Percentiles rank a stretch among this genome's conserved stretches.
These are phyloP conservation scores for Brachyistius frenatus DNA, from an alignment of 2,113 vertebrate genomes.

Conservation along the genomic window DNA sequence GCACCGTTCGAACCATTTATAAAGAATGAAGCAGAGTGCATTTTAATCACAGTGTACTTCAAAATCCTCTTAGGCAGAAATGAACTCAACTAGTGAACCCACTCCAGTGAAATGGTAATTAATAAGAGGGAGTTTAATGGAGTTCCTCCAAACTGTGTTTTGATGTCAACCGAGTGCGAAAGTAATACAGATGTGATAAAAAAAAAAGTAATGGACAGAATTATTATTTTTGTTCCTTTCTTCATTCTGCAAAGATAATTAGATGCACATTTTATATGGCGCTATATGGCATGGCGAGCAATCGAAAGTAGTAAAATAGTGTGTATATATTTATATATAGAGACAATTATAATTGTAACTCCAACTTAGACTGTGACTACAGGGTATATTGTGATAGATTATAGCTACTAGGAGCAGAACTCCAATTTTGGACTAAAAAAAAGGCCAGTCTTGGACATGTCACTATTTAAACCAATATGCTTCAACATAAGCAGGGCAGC, in stretches of 20 bases:
- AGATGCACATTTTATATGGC: background rate
- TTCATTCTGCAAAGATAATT: background rate
- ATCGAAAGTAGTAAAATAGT: background rate
- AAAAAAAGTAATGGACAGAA: slow-evolving; percentile 6
- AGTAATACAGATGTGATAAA: slow-evolving; percentile 17
- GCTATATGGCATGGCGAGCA: background rate
- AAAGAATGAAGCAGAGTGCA: slow-evolving; percentile 63
- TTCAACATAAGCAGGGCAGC: slow-evolving; percentile 4
- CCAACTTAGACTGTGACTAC: no score
- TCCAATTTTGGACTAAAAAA: background rate
- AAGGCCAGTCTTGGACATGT: slow-evolving; percentile 5
- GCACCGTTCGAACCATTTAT: slow-evolving; percentile 53
- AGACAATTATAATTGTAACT: background rate
- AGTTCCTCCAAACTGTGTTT: slow-evolving; percentile 53
- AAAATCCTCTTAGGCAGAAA: slow-evolving; percentile 75
- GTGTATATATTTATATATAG: background rate
- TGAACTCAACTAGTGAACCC: slow-evolving; percentile 71
- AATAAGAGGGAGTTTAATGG: slow-evolving; percentile 66
- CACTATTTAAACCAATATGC: background rate
- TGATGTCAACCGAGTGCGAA: slow-evolving; percentile 34
- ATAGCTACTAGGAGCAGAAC: background rate
- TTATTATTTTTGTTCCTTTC: background rate
- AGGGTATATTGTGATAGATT: background rate
- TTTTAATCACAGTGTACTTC: slow-evolving; percentile 78
- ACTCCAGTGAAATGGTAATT: slow-evolving; percentile 71